phyloP scores from a whole-genome alignment of 1,140 invertebrate genomes.

The Danaus melanippus region DNA sequence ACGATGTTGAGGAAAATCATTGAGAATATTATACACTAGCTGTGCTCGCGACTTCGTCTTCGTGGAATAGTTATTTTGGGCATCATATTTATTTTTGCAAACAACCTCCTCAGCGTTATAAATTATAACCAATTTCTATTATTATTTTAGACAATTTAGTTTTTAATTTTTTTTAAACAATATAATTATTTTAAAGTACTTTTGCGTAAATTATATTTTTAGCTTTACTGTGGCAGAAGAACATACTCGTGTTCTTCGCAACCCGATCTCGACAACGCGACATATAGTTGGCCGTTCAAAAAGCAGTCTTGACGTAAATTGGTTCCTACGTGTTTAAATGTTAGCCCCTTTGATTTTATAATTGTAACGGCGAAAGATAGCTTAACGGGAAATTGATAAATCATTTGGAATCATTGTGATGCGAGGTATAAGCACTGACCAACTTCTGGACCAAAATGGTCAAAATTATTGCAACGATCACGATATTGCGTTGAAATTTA shows the following conservation, averaged over 20 bases:
- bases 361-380: slow-evolving; percentile 20
- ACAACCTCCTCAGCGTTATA: too few relatives aligned
- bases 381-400: slow-evolving; percentile 20
- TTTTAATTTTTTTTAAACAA: too few relatives aligned
- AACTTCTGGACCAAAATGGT: slow-evolving; percentile 23
- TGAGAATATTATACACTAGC: too few relatives aligned
- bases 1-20: too few relatives aligned
- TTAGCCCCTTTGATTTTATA: slow-evolving; percentile 30
- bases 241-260: neutral
- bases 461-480: slow-evolving; percentile 25
- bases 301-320: slow-evolving; percentile 27
- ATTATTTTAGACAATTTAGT: too few relatives aligned
- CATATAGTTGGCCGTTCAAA: slow-evolving; percentile 24
- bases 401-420: slow-evolving; percentile 26
- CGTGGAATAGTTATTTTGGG: too few relatives aligned
- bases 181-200: too few relatives aligned
- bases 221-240: too few relatives aligned
- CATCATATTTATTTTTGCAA: too few relatives aligned
- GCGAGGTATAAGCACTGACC: slow-evolving; percentile 18
- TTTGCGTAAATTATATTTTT: too few relatives aligned
- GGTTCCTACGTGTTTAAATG: slow-evolving; percentile 25
- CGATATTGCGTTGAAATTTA: slow-evolving; percentile 24
- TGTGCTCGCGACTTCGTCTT: too few relatives aligned
- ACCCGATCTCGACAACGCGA: slow-evolving; percentile 1
- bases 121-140: too few relatives aligned